These are phyloP conservation scores for Rhyacichthys aspro DNA, from an alignment of 2,797 vertebrate genomes.

Conservation along the genomic window DNA sequence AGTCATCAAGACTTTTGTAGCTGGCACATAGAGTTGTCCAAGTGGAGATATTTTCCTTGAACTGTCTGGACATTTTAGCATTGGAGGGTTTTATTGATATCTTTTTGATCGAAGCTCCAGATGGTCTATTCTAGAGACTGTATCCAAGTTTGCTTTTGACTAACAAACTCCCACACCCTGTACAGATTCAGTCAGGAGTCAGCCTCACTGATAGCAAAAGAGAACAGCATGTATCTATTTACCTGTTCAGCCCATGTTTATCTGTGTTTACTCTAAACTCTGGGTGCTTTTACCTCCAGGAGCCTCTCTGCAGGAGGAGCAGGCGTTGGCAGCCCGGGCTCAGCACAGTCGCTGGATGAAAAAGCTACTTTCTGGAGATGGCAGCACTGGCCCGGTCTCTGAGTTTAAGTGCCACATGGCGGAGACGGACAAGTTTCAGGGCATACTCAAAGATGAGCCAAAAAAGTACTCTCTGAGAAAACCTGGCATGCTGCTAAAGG, in stretches of 20 bases:
- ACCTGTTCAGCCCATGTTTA: not conserved
- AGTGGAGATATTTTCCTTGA: constrained; percentile 28
- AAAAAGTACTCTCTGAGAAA: constrained; percentile 60
- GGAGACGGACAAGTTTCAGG: constrained; percentile 48
- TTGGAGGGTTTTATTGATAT: constrained; percentile 31
- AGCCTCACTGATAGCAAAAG: constrained; percentile 7
- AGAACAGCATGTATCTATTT: not conserved
- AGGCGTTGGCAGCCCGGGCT: constrained; percentile 41
- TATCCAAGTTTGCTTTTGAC: constrained; percentile 12
- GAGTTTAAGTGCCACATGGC: constrained; percentile 58
- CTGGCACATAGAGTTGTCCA: constrained; percentile 12
- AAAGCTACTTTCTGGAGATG: constrained; percentile 27
- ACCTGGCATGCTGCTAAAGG: constrained; percentile 61
- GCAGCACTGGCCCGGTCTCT: constrained; percentile 19
- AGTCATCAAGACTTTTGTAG: too few relatives aligned
- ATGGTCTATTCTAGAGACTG: constrained; percentile 33
- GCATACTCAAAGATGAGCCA: constrained; percentile 67
- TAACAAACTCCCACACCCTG: constrained; percentile 39
- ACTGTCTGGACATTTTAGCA: constrained; percentile 19
- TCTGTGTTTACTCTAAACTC: too few relatives aligned
- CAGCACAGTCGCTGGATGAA: constrained; percentile 42
- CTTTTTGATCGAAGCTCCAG: constrained; percentile 58
- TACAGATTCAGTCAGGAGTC: constrained; percentile 22
- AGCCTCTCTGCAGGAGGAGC: constrained; percentile 55
- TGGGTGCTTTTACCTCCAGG: constrained; percentile 46